Conservation (phyloP, 2,888 invertebrate species). For the Sericinus montela region DNA sequence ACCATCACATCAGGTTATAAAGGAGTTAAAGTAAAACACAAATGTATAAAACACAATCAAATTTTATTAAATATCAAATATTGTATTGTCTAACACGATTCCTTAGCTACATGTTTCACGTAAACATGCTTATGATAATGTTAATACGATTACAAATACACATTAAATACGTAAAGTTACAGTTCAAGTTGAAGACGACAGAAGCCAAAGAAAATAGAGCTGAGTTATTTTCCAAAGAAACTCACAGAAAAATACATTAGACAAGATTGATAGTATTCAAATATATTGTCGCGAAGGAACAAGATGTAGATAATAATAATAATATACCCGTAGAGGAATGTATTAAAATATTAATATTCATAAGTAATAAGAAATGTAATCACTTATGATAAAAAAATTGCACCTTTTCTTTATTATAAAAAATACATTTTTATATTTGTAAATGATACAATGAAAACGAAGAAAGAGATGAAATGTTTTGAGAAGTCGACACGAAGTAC, state of each 20-base stretch:
- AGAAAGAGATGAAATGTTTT: constrained; percentile 33
- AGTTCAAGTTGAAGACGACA: constrained; percentile 26
- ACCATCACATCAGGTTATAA: too few species aligned
- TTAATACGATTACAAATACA: constrained; percentile 66
- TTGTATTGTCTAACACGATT: constrained; percentile 80
- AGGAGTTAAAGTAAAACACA: constrained; percentile 39
- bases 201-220: constrained; percentile 12
- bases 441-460: constrained; percentile 21
- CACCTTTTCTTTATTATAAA: constrained; percentile 1
- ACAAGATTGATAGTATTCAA: constrained; percentile 19
- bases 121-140: constrained; percentile 62
- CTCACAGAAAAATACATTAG: constrained; percentile 17
- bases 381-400: constrained; percentile 15
- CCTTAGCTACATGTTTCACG: constrained; percentile 77
- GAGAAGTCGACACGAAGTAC: constrained; percentile 54
- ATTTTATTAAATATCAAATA: constrained; percentile 79
- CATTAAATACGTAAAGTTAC: constrained; percentile 48
- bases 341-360: constrained; percentile 13
- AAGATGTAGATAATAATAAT: constrained; percentile 47
- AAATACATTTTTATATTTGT: not conserved
- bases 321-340: constrained; percentile 22
- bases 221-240: constrained; percentile 9
- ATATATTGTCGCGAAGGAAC: constrained; percentile 64
- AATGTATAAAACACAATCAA: constrained; percentile 73
- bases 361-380: constrained; percentile 17